phyloP scores from a whole-genome alignment of 2,113 vertebrate genomes.

The Nanorana parkeri region DNA sequence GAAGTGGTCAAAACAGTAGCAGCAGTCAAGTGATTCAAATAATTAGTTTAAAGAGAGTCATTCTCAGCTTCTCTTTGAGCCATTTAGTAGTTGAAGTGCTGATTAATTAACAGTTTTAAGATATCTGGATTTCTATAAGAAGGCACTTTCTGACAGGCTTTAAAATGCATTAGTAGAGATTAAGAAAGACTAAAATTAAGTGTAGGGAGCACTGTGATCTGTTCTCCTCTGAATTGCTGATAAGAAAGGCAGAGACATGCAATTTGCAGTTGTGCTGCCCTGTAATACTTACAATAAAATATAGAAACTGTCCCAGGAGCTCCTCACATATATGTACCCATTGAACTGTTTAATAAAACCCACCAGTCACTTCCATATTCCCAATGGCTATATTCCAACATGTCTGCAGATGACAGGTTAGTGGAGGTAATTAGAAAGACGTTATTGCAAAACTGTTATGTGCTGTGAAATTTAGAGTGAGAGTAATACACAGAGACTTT shows the following conservation, averaged over 20 bases:
- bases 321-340: slow-evolving; percentile 43
- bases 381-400: slow-evolving; percentile 34
- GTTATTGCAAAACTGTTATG: slow-evolving; percentile 17
- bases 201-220: slow-evolving; percentile 37
- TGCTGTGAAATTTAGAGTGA: slow-evolving; percentile 39
- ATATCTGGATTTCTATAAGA: slow-evolving; percentile 49
- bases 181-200: slow-evolving; percentile 48
- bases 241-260: slow-evolving; percentile 33
- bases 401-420: slow-evolving; percentile 34
- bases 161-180: slow-evolving; percentile 54
- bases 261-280: slow-evolving; percentile 23
- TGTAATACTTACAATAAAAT: slow-evolving; percentile 44
- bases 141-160: slow-evolving; percentile 52
- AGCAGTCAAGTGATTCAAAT: slow-evolving; percentile 47
- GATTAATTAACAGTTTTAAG: slow-evolving; percentile 53
- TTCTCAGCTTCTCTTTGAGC: slow-evolving; percentile 35
- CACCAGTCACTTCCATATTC: slow-evolving; percentile 34
- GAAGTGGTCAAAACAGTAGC: slow-evolving; percentile 30
- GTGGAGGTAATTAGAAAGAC: slow-evolving; percentile 41
- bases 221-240: slow-evolving; percentile 21
- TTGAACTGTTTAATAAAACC: slow-evolving; percentile 45
- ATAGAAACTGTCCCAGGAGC: slow-evolving; percentile 17
- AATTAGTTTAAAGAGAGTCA: slow-evolving; percentile 43
- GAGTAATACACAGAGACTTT: slow-evolving; percentile 34
- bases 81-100: slow-evolving; percentile 42